These are phyloP conservation scores for Drosophila lowei DNA, from an alignment of 1,140 invertebrate genomes.

Conservation along the genomic window DNA sequence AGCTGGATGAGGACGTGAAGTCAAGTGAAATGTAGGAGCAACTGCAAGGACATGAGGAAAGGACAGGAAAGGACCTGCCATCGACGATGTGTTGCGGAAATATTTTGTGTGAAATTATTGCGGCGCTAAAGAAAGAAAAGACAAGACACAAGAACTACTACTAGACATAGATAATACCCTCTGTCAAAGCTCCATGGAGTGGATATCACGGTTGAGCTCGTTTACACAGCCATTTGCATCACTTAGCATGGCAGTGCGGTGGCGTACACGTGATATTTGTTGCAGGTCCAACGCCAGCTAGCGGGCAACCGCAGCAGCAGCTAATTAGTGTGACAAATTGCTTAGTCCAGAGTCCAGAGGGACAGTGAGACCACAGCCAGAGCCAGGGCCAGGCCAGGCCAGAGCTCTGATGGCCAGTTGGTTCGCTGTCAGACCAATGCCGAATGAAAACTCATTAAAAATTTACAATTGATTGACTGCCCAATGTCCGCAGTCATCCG, in stretches of 20 bases:
- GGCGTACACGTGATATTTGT: slow-evolving; percentile 58
- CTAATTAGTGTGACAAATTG: slow-evolving; percentile 77
- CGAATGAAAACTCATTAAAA: slow-evolving; percentile 81
- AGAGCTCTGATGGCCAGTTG: slow-evolving; percentile 16
- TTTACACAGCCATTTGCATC: slow-evolving; percentile 30
- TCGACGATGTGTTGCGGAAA: slow-evolving; percentile 68
- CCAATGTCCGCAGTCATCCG: slow-evolving; percentile 45
- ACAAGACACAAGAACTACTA: slow-evolving; percentile 12
- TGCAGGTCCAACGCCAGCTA: slow-evolving; percentile 26
- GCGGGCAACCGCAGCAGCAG: slow-evolving; percentile 34
- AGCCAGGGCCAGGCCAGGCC: slow-evolving; percentile 7
- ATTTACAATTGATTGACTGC: slow-evolving; percentile 80
- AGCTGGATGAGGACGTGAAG: slow-evolving; percentile 60
- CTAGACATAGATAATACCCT: slow-evolving; percentile 9
- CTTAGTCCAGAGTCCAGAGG: slow-evolving; percentile 31
- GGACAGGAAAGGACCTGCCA: slow-evolving; percentile 49
- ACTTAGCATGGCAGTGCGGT: slow-evolving; percentile 12
- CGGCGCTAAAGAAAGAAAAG: slow-evolving; percentile 17
- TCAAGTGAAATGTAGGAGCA: slow-evolving; percentile 72
- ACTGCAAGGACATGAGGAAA: slow-evolving; percentile 17
- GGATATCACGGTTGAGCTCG: slow-evolving; percentile 11
- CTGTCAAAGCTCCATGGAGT: slow-evolving; percentile 2
- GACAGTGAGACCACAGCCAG: slow-evolving; percentile 23
- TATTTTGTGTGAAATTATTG: slow-evolving; percentile 77
- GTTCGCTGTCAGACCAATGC: slow-evolving; percentile 33